Evolutionary conservation across 2,113 vertebrate species (phyloP), one percentile per base, ranked within the genome.

Genomic region (Chionodraco myersi): DNA sequence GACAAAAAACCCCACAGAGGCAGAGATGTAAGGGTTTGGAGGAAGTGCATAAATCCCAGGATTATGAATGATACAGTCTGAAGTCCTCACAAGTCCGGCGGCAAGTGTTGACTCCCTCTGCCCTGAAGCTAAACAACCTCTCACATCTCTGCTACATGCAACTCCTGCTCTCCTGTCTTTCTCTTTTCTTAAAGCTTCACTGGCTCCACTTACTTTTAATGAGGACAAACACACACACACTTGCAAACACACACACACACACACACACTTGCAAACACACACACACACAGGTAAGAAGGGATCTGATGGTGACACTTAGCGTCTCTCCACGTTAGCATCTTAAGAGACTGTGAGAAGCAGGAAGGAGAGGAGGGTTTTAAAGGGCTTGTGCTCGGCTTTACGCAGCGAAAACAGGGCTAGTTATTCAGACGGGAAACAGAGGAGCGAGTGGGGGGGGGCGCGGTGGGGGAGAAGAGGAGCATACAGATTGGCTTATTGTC

Each of bases 401-500:
- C 48, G 4, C 78, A 71, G 69, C 76, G 45, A 44, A 72, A 77
- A 76, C 53, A 48, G 53, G 74, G 72, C 75, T 56, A 68, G 49
- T 71, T 63, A 53, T 76, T 68, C 53, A 45, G 66, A 11, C 77
- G 64, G 45, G 51, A 59, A 68, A 49, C 54, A 30, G 59, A 54
- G 78, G 74, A 76, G 30, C 4, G 30, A 2, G 63, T 16, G 82
- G 61, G 77, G 71, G 78, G 60, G 72, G 69, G 21, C 21, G 21
- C 21, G 21, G 21, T 21, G 71, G 16, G n/a, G 73, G 63, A 61
- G 78, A 63, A 72, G 69, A 56, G 69, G 67, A 79, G 72, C 70
- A 26, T 82, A 72, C 84, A 88, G 83, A 90, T 79, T 72, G 82
- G 88, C 86, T 92, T 90, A 88, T 90, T 93, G 91, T 90, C 88